Percentiles rank a stretch among this genome's conserved stretches.
Evolutionary conservation across 2,888 invertebrate genomes (phyloP).

Genomic region (Blastobasis adustella): DNA sequence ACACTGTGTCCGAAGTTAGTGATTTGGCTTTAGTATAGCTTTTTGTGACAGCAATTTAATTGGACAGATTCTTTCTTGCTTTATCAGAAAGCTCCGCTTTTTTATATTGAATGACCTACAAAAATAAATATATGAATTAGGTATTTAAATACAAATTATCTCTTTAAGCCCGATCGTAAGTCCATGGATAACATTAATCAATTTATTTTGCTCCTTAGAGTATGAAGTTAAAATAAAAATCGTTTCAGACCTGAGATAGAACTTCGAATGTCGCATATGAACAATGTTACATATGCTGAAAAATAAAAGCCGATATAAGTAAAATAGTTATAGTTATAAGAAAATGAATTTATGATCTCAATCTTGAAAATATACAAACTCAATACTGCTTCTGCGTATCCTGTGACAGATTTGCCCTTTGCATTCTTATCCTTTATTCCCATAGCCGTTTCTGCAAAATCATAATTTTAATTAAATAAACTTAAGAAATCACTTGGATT

Average conservation of each 20-base stretch:
- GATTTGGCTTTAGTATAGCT: constrained; percentile 44
- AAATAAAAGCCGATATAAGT: constrained; percentile 8
- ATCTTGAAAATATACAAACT: constrained; percentile 44
- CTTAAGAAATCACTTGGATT: too few relatives aligned
- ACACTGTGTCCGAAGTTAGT: constrained; percentile 65
- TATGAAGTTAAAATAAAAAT: constrained; percentile 82
- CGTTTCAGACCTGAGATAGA: constrained; percentile 82
- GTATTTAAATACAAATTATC: background rate
- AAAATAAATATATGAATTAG: background rate
- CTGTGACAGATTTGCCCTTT: constrained; percentile 81
- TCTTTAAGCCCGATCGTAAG: too few relatives aligned
- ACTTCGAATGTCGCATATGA: constrained; percentile 84
- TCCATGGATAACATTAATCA: constrained; percentile 82
- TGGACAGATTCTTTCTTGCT: constrained; percentile 59
- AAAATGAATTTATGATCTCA: background rate
- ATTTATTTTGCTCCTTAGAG: constrained; percentile 79
- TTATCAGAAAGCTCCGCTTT: constrained; percentile 74
- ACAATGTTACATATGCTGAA: constrained; percentile 85
- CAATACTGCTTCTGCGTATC: constrained; percentile 91
- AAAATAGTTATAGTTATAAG: background rate
- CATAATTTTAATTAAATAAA: too few relatives aligned
- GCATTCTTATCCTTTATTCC: constrained; percentile 82
- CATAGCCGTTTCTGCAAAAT: constrained; percentile 84
- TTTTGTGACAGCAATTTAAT: constrained; percentile 45
- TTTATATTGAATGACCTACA: constrained; percentile 75